phyloP scores from a whole-genome alignment of 2,797 vertebrate genomes.

The Heteromormyrus szaboi region DNA sequence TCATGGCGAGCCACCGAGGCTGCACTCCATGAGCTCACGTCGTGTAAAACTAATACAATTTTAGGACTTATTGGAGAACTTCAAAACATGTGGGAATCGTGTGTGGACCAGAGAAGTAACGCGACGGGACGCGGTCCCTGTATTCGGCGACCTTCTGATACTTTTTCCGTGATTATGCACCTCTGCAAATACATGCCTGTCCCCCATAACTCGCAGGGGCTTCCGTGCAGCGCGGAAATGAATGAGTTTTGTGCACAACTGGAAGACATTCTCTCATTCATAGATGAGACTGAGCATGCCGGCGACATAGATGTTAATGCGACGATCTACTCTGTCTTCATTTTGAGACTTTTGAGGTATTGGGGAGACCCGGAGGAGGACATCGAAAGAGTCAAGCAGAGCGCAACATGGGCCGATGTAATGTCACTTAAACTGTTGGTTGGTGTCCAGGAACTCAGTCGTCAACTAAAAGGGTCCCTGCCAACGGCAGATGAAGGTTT shows the following conservation, averaged over 20 bases:
- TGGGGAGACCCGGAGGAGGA: constrained; percentile 51
- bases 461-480: constrained; percentile 41
- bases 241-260: constrained; percentile 49
- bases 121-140: neutral
- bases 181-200: constrained; percentile 47
- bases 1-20: constrained; percentile 53
- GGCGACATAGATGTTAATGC: constrained; percentile 27
- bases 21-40: constrained; percentile 58
- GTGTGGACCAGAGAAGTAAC: neutral
- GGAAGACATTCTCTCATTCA: constrained; percentile 29
- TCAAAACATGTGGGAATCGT: constrained; percentile 55
- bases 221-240: constrained; percentile 50
- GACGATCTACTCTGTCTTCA: constrained; percentile 42
- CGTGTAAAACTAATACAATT: constrained; percentile 59
- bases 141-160: neutral
- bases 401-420: constrained; percentile 61
- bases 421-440: constrained; percentile 62
- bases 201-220: constrained; percentile 26
- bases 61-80: constrained; percentile 56
- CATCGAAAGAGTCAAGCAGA: constrained; percentile 50
- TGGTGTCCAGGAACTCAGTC: constrained; percentile 53
- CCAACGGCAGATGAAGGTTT: constrained; percentile 13
- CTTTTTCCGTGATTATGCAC: constrained; percentile 32
- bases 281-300: constrained; percentile 35
- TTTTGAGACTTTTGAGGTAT: constrained; percentile 53